phyloP scores from a whole-genome alignment of 2,797 vertebrate genomes.

The Melanotaenia boesemani region DNA sequence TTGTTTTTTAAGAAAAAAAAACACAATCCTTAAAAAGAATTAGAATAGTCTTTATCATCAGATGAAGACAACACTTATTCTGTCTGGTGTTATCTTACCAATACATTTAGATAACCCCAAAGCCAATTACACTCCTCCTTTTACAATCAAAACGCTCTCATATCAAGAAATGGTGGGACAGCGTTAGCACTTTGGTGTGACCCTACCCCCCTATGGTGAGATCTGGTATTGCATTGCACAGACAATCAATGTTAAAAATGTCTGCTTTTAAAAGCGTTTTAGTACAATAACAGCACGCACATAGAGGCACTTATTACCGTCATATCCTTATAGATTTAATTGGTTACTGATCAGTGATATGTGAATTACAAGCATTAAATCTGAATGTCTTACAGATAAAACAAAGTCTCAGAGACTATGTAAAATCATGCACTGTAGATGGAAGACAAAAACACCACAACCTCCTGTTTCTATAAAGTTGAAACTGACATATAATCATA shows the following conservation, averaged over 20 bases:
- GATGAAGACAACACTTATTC: slow-evolving; percentile 25
- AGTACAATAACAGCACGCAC: not conserved
- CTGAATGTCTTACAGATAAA: not conserved
- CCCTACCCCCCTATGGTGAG: slow-evolving; percentile 78
- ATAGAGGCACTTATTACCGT: not conserved
- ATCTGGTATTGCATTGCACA: slow-evolving; percentile 72
- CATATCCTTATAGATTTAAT: not conserved
- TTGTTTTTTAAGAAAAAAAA: not conserved
- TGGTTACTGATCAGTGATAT: not conserved
- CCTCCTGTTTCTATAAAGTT: slow-evolving; percentile 73
- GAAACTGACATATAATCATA: slow-evolving; percentile 80
- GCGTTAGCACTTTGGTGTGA: slow-evolving; percentile 74
- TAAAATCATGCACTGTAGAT: slow-evolving; percentile 43
- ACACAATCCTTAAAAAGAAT: not conserved
- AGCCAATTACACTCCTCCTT: slow-evolving; percentile 53
- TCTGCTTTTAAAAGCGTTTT: slow-evolving; percentile 6
- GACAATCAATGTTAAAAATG: slow-evolving; percentile 3
- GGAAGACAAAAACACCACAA: slow-evolving; percentile 42
- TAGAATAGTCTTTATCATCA: slow-evolving; percentile 13
- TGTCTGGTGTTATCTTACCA: slow-evolving; percentile 42
- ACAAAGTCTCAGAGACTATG: slow-evolving; percentile 25
- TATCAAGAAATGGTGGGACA: slow-evolving; percentile 55
- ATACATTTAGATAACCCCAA: slow-evolving; percentile 52
- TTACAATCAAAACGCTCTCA: slow-evolving; percentile 59
- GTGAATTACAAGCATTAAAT: slow-evolving; percentile 7